These are phyloP conservation scores for Amphilophus citrinellus DNA, from an alignment of 2,113 vertebrate genomes.

Conservation along the genomic window DNA sequence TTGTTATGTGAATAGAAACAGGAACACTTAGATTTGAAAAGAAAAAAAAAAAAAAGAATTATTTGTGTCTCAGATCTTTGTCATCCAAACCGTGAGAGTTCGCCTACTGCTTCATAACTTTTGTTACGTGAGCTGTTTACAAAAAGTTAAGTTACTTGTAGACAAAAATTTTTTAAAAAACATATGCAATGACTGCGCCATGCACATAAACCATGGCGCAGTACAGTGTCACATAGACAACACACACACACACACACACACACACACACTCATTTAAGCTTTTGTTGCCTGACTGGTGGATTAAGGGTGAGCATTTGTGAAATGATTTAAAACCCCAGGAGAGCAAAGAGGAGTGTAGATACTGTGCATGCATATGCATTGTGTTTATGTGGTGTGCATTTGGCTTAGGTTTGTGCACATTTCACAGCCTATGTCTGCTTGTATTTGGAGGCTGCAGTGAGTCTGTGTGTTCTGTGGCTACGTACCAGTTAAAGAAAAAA, in stretches of 20 bases:
- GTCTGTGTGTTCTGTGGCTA: conserved; percentile 18
- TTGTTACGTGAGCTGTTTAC: not conserved
- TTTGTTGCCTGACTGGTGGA: conserved; percentile 54
- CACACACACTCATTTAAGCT: conserved; percentile 22
- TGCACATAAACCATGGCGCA: not conserved
- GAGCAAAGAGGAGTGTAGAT: conserved; percentile 20
- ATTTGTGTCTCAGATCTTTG: not conserved
- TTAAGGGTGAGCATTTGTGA: conserved; percentile 59
- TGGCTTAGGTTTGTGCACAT: conserved; percentile 16
- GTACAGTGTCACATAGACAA: not conserved
- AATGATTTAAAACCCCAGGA: conserved; percentile 54
- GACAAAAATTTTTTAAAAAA: not conserved
- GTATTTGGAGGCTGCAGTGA: not conserved
- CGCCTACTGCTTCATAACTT: not conserved
- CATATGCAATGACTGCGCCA: not conserved
- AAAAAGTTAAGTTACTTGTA: not conserved
- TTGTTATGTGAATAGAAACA: not conserved
- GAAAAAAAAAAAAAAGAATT: not conserved
- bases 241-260: not conserved
- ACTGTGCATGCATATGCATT: not conserved
- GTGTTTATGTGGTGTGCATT: conserved; percentile 13
- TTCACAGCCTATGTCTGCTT: conserved; percentile 20
- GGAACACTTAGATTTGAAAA: not conserved
- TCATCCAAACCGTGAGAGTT: not conserved
- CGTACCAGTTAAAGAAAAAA: not conserved